A percentile compares a stretch with the other conserved stretches of the same genome.
Conservation (phyloP, 2,797 vertebrate genomes). For the Pseudochirops cupreus region DNA sequence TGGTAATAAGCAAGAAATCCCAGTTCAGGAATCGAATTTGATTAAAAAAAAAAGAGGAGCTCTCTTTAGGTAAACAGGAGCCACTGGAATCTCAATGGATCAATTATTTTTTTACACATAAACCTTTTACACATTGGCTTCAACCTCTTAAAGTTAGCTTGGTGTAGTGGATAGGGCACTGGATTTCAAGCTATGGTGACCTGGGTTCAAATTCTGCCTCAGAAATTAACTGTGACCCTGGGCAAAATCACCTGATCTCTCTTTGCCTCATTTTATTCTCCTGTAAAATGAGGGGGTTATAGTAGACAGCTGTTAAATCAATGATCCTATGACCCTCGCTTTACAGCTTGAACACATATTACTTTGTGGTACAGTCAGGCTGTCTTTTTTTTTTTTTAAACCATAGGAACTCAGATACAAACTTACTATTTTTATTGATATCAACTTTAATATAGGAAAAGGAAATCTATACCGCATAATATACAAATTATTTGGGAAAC, state of each 20-base stretch:
- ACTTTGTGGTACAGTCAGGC: background rate
- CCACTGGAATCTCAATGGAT: too few relatives aligned
- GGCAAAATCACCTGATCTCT: background rate
- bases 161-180: background rate
- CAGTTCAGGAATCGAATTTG: background rate
- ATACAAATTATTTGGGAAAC: conserved; percentile 70
- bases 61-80: too few relatives aligned
- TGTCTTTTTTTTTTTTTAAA: background rate
- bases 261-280: background rate
- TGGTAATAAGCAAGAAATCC: background rate
- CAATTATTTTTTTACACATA: background rate
- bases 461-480: conserved; percentile 63
- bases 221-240: background rate
- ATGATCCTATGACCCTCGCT: background rate
- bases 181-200: background rate
- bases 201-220: background rate
- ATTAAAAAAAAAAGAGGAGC: too few relatives aligned
- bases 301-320: background rate
- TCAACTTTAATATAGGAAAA: conserved; percentile 62
- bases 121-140: background rate
- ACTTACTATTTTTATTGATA: conserved; percentile 63
- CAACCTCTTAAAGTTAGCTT: background rate
- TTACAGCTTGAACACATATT: background rate
- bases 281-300: background rate
- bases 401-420: conserved; percentile 60